Evolutionary conservation across 2,113 vertebrate species (phyloP).

Genomic region (Spilogale gracilis): DNA sequence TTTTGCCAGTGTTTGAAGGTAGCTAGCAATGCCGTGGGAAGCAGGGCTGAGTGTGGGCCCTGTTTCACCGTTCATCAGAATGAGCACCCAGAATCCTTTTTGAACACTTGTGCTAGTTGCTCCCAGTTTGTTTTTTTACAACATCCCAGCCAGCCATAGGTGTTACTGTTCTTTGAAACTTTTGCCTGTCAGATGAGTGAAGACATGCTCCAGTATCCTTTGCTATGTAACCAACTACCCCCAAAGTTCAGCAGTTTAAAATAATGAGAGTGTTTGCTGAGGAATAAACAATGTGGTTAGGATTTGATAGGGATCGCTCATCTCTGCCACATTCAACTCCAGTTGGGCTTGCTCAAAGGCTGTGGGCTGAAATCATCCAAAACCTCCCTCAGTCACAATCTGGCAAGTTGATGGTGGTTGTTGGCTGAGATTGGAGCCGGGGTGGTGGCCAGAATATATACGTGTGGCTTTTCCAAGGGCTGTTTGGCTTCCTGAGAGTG

Average conservation of each 20-base stretch:
- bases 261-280: neutral
- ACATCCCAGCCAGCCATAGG: neutral
- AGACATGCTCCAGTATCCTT: neutral
- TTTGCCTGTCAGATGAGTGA: neutral
- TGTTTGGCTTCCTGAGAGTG: neutral
- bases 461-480: constrained; percentile 2
- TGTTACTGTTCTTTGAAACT: neutral
- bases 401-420: constrained; percentile 10
- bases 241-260: neutral
- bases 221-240: neutral
- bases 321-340: neutral
- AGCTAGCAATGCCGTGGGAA: neutral
- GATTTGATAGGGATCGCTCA: neutral
- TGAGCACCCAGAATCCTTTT: neutral
- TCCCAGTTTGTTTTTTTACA: neutral
- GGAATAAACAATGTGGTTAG: neutral
- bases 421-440: constrained; percentile 37
- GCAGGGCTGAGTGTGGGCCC: neutral
- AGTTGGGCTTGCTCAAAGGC: neutral
- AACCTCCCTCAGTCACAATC: constrained; percentile 8
- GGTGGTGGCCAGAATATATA: constrained; percentile 44
- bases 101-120: neutral
- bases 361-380: neutral
- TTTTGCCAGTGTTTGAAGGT: neutral
- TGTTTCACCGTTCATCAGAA: neutral